Evolutionary conservation across 2,888 invertebrate genomes (phyloP).

Genomic region (Platycnemis pennipes): DNA sequence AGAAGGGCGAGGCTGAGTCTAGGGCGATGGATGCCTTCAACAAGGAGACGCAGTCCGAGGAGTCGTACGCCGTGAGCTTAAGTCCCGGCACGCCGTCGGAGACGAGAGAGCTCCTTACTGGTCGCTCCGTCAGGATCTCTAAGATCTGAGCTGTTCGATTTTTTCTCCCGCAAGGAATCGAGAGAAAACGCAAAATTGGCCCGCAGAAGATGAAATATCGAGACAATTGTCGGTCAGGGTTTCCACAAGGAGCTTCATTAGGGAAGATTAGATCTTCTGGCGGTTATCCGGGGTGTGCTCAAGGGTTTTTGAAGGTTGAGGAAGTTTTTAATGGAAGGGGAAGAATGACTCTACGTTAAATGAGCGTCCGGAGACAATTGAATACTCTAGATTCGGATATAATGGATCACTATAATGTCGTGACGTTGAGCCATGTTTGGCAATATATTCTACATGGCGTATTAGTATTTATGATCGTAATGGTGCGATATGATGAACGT

Average conservation of each 20-base stretch:
- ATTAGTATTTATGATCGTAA: constrained; percentile 37
- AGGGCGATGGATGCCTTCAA: constrained; percentile 80
- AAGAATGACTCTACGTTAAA: neutral
- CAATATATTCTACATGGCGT: constrained; percentile 34
- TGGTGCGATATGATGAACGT: constrained; percentile 2
- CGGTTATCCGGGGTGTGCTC: neutral
- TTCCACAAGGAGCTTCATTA: neutral
- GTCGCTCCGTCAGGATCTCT: constrained; percentile 81
- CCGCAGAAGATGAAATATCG: constrained; percentile 3
- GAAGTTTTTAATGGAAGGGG: neutral
- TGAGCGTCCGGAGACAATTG: neutral
- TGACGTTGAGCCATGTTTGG: constrained; percentile 48
- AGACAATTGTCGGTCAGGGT: neutral
- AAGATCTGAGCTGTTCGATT: constrained; percentile 78
- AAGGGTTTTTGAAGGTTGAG: neutral
- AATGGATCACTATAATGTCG: constrained; percentile 33
- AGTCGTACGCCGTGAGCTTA: constrained; percentile 81
- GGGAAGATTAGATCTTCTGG: neutral
- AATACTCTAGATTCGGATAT: neutral
- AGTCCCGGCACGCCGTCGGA: constrained; percentile 86
- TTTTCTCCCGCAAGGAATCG: constrained; percentile 8
- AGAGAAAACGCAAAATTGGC: neutral
- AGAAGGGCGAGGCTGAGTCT: constrained; percentile 79
- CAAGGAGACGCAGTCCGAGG: constrained; percentile 76
- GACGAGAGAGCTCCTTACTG: constrained; percentile 82